Base-by-base conservation (phyloP, 2,888 invertebrate genomes). In the Adelphocoris suturalis region DNA sequence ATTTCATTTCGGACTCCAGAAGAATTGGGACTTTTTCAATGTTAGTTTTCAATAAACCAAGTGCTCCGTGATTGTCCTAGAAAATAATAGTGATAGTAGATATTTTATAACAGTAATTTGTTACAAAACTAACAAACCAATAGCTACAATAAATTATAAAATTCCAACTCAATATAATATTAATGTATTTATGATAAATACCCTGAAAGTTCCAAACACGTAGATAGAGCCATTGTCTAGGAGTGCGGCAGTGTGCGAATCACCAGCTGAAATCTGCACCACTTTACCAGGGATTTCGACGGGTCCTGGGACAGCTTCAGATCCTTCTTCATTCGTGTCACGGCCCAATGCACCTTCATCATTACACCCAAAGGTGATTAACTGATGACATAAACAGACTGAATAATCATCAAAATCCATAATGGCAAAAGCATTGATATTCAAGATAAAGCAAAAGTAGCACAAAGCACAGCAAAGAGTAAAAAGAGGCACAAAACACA, bases 311-410 rank as follows among this genome's bases (percentile, higher is more conserved):
- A 94, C 93, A 88, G 96, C 96, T 93, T 98, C 98, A 0, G 96
- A 96, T 75, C 95, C 96, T 92, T 98, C 98, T 82, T 95, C 95
- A 0, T 95, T 94, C 0, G 98, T 97, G 19, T 95, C 94, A 4
- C 99, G 95, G 0, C 99, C 99, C 0, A 99, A 94, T 0, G 98
- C 98, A 0, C 98, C 98, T 93, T 99, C 99, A 93, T 99, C 99
- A 93, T 99, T 99, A 93, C 99, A 99, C 0, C 99, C 98, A 94
- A 97, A 98, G 1, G 97, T 97, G 94, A 96, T 95, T 0, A 98
- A 86, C 89, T 90, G 86, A 37, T 37, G 7, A 37, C 3, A 37
- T n/a, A n/a, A n/a, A n/a, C n/a, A n/a, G n/a, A n/a, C n/a, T n/a
- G n/a, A n/a, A n/a, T n/a, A n/a, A 37, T 37, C 37, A 37, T 37